Evolutionary conservation across 2,113 vertebrate species (phyloP).

Genomic region (Harpagus bidentatus): DNA sequence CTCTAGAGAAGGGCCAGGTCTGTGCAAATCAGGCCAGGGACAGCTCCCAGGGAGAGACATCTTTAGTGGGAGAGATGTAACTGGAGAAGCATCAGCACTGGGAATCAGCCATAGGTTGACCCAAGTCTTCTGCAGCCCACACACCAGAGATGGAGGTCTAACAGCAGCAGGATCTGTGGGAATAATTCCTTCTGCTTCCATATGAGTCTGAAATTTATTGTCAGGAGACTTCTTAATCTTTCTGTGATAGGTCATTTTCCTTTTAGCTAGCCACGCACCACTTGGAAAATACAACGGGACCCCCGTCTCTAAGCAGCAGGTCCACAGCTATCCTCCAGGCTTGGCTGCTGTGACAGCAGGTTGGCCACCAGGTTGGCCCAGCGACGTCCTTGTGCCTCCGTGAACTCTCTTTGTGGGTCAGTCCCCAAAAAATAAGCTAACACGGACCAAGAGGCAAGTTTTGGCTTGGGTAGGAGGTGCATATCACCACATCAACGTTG

Average conservation of each 20-base stretch:
- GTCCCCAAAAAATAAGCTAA: not conserved
- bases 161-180: not conserved
- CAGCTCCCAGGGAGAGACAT: not conserved
- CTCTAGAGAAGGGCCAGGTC: not conserved
- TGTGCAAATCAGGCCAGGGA: not conserved
- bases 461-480: not conserved
- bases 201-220: not conserved
- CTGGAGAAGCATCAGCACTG: not conserved
- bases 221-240: not conserved
- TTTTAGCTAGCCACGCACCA: not conserved
- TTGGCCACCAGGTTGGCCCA: not conserved
- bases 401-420: not conserved
- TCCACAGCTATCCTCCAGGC: not conserved
- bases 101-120: not conserved
- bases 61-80: not conserved
- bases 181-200: not conserved
- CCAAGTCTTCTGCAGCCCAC: not conserved
- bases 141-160: not conserved
- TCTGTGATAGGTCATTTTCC: not conserved
- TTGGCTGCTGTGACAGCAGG: not conserved
- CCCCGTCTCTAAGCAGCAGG: not conserved
- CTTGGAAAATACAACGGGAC: not conserved
- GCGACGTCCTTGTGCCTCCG: not conserved
- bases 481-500: rapidly evolving
- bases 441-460: not conserved